Percentiles rank a stretch among this genome's conserved stretches.
These are phyloP conservation scores for Anorthoa munda DNA, from an alignment of 2,888 invertebrate genomes.

Conservation along the genomic window DNA sequence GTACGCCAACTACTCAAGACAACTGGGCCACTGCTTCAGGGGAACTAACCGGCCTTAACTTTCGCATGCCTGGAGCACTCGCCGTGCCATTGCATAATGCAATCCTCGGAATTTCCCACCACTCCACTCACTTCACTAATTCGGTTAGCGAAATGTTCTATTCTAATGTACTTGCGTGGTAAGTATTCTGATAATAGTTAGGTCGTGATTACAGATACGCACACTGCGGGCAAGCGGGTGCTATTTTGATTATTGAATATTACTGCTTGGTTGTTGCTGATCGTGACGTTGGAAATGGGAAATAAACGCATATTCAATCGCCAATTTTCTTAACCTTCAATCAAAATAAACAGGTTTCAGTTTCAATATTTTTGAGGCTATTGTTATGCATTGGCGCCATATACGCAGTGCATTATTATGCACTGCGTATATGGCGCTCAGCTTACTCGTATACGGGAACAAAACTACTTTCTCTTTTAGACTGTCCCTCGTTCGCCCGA, in stretches of 20 bases:
- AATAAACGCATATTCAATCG: neutral
- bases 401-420: too few species aligned
- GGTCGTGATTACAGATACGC: neutral
- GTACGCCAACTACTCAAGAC: constrained; percentile 45
- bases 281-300: neutral
- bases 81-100: constrained; percentile 47
- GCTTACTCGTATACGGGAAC: neutral
- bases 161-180: constrained; percentile 9
- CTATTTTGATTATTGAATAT: neutral
- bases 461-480: neutral
- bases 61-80: constrained; percentile 39
- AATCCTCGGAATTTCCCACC: constrained; percentile 20
- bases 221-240: neutral
- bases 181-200: constrained; percentile 1
- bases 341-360: neutral
- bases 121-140: constrained; percentile 35
- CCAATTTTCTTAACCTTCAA: neutral
- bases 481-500: neutral
- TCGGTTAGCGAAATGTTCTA: constrained; percentile 16
- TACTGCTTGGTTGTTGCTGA: neutral
- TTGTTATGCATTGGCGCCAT: too few species aligned
- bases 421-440: neutral
- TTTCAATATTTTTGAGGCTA: neutral
- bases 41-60: constrained; percentile 47
- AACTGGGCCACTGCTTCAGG: constrained; percentile 34